Conservation (phyloP, 2,113 vertebrate species). For the Hemiscyllium ocellatum region DNA sequence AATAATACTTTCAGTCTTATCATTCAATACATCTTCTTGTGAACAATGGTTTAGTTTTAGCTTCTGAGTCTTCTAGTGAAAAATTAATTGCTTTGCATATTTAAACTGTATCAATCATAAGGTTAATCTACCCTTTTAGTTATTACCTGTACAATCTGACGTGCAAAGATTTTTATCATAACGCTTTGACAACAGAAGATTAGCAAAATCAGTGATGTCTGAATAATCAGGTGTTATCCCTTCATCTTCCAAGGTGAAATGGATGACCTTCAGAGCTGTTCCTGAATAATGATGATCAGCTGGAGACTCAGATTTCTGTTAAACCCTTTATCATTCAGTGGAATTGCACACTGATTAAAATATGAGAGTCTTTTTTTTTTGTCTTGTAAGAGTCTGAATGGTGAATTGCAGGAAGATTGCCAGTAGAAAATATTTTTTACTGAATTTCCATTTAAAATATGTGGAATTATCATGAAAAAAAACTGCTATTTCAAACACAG, state of each 20-base stretch:
- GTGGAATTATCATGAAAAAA: neutral
- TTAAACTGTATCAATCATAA: neutral
- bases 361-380: neutral
- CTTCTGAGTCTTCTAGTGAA: neutral
- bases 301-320: neutral
- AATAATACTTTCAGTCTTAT: neutral
- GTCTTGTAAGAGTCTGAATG: neutral
- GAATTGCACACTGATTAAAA: neutral
- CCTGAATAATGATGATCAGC: constrained; percentile 17
- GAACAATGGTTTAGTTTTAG: neutral
- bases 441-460: neutral
- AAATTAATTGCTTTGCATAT: neutral
- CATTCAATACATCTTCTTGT: neutral
- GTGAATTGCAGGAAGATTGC: neutral
- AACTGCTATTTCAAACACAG: neutral
- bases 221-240: neutral
- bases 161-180: neutral
- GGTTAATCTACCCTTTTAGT: constrained; percentile 7
- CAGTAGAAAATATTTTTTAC: neutral
- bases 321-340: neutral
- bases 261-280: constrained; percentile 18
- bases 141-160: neutral
- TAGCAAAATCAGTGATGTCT: neutral
- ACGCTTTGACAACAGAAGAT: constrained; percentile 4
- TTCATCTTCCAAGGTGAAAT: neutral